These are phyloP conservation scores for Mycteria americana DNA, from an alignment of 2,797 vertebrate species.

Conservation along the genomic window DNA sequence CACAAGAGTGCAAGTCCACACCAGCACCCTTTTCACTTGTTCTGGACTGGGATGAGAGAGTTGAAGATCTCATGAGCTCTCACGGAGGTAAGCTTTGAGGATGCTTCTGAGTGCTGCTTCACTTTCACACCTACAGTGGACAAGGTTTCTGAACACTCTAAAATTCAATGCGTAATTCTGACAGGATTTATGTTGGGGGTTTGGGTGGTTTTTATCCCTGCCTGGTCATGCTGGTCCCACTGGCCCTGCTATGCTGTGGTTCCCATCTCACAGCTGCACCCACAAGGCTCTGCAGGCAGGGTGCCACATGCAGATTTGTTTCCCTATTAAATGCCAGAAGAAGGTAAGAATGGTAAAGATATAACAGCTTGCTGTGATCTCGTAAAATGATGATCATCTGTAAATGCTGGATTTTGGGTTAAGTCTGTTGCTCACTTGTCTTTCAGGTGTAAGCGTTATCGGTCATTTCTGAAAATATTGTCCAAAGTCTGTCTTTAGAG, in stretches of 20 bases:
- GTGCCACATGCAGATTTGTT: accelerated
- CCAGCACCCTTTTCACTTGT: background rate
- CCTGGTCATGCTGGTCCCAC: background rate
- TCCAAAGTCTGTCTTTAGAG: background rate
- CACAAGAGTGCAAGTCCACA: background rate
- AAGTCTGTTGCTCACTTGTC: background rate
- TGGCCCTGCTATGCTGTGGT: background rate
- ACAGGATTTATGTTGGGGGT: accelerated
- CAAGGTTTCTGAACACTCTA: background rate
- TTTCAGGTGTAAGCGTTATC: background rate
- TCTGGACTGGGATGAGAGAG: background rate
- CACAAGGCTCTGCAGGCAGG: accelerated
- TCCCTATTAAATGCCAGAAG: background rate
- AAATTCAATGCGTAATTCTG: background rate
- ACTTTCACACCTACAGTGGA: background rate
- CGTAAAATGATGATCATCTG: background rate
- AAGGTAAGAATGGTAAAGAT: background rate
- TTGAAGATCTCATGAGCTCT: background rate
- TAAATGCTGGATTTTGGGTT: background rate
- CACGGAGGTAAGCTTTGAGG: background rate
- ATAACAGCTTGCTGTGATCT: background rate
- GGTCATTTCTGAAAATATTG: background rate
- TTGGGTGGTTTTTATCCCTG: background rate
- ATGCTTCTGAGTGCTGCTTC: background rate
- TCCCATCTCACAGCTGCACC: background rate